Evolutionary conservation across 2,113 vertebrate genomes (phyloP), one percentile per base, ranked within the genome.

Genomic region (Carettochelys insculpta): DNA sequence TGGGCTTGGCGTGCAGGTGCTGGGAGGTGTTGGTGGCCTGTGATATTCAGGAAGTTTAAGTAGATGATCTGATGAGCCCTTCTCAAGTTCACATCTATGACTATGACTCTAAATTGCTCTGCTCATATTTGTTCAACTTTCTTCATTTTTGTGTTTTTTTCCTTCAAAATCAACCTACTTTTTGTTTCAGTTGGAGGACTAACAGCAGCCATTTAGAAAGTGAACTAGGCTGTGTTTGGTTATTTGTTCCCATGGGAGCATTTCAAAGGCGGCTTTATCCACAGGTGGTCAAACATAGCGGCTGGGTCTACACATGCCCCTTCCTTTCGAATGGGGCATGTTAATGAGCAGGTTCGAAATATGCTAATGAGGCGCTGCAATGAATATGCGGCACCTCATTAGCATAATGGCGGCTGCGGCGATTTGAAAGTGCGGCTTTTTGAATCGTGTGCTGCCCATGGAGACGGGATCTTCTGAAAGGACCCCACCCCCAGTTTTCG

Each of bases 91-190:
- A n/a, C 34, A 16, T 61, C 16, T 61, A n/a, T 61, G 58, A 34
- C 58, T 61, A 56, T 56, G 9, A 50, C 14, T 50, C 48, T 22
- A 24, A 85, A 31, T 12, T 31, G 10, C 10, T 43, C 14, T 85
- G 38, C 93, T 54, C 41, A 29, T 80, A 54, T 89, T 94, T 92
- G 82, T 90, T 96, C 95, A 95, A 4, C 84, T 73, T 83, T 80
- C 53, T 86, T 51, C 54, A 41, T 82, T 91, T 43, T 85, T 92
- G 58, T 86, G 52, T 86, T 91, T 27, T 90, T 73, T 94, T 91
- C 45, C 86, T 75, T 90, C 29, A 75, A 85, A 90, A 43, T 80
- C 81, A 77, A 94, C 79, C 52, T 83, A 79, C 54, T 80, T 86
- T 54, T 89, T 91, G 45, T 87, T 86, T 96, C 20, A 89, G 5